Evolutionary conservation across 2,113 vertebrate species (phyloP).

Genomic region (Xerus inauris): DNA sequence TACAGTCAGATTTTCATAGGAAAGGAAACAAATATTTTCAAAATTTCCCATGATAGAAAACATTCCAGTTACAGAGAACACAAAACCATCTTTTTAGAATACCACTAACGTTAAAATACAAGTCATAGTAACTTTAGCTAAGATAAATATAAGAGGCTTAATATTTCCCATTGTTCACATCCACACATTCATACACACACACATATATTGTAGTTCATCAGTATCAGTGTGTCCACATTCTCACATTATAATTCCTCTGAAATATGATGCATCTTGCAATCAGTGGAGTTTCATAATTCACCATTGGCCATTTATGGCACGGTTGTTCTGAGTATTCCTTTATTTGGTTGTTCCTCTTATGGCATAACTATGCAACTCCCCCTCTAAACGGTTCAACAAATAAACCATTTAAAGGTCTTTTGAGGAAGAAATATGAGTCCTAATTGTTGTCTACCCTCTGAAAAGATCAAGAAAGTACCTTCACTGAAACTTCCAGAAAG

Average conservation of each 20-base stretch:
- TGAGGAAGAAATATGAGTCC: too few relatives aligned
- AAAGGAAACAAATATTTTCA: background rate
- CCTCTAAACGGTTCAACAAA: background rate
- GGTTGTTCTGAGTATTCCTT: background rate
- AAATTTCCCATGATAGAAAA: background rate
- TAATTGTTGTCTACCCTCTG: too few relatives aligned
- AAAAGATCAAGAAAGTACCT: background rate
- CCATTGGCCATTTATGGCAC: too few relatives aligned
- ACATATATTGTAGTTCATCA: background rate
- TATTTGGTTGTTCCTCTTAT: background rate
- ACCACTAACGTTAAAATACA: background rate
- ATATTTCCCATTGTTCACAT: background rate
- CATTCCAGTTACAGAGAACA: background rate
- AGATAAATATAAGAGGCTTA: background rate
- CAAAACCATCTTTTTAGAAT: background rate
- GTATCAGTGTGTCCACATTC: background rate
- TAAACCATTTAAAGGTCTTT: background rate
- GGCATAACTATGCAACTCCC: background rate
- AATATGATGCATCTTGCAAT: background rate
- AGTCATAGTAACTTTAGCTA: background rate
- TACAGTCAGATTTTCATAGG: background rate
- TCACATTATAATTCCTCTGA: background rate
- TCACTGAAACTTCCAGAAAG: background rate
- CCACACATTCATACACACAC: background rate
- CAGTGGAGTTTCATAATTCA: background rate